Percentiles rank a stretch among this genome's conserved stretches.
These are phyloP conservation scores for Emydocephalus ijimae DNA, from an alignment of 2,113 vertebrate species.

Conservation along the genomic window DNA sequence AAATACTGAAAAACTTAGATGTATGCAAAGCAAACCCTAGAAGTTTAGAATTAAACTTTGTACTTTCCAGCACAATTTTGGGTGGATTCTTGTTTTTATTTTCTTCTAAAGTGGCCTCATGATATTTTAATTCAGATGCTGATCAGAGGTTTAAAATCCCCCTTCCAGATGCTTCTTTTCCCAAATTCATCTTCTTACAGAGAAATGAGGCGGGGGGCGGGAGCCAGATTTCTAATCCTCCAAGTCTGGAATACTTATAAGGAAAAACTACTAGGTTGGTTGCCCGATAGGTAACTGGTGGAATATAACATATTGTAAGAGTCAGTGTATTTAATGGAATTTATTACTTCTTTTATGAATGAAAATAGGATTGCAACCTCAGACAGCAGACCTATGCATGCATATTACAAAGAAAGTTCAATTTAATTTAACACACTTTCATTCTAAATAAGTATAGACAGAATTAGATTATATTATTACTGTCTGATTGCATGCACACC, in stretches of 20 bases:
- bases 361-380: not conserved
- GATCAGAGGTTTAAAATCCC: not conserved
- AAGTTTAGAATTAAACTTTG: not conserved
- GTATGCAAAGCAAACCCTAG: not conserved
- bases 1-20: not conserved
- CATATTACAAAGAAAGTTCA: not conserved
- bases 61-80: not conserved
- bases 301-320: not conserved
- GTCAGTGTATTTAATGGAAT: not conserved
- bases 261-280: not conserved
- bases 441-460: not conserved
- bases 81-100: not conserved
- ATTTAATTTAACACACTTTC: not conserved
- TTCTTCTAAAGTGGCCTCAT: not conserved
- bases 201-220: fast-evolving
- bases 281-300: not conserved
- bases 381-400: not conserved
- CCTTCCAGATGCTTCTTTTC: not conserved
- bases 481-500: not conserved
- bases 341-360: not conserved
- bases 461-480: not conserved
- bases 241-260: not conserved
- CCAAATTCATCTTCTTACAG: not conserved
- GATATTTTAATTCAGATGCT: not conserved
- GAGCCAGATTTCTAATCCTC: not conserved